A percentile compares a stretch with the other conserved stretches of the same genome.
These are phyloP conservation scores for Ochlodes sylvanus DNA, from an alignment of 2,888 invertebrate species.

Conservation along the genomic window DNA sequence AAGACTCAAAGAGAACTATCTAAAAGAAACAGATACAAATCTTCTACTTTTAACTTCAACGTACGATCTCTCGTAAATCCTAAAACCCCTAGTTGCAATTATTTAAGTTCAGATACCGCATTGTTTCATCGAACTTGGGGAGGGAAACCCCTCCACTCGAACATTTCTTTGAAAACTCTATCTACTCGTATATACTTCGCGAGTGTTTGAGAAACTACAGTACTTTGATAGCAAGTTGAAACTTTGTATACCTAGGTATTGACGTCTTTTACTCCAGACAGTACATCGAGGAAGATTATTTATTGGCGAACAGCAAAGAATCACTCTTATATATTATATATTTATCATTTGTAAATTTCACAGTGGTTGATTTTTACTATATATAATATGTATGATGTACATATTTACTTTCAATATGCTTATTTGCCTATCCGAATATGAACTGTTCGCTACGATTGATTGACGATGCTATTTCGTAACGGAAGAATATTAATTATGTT, in stretches of 20 bases:
- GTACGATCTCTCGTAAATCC: constrained; percentile 28
- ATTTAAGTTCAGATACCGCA: constrained; percentile 32
- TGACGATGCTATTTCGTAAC: no score
- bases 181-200: constrained; percentile 34
- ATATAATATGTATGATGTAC: no score
- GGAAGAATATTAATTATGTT: no score
- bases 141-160: constrained; percentile 27
- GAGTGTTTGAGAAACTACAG: constrained; percentile 30
- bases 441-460: no score
- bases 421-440: no score
- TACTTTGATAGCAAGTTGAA: constrained; percentile 28
- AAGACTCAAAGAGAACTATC: background rate
- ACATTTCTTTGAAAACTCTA: constrained; percentile 39
- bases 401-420: no score
- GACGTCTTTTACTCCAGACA: constrained; percentile 19
- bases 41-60: constrained; percentile 16
- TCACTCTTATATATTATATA: constrained; percentile 1
- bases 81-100: constrained; percentile 34
- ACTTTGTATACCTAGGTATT: constrained; percentile 19
- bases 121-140: constrained; percentile 37
- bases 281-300: constrained; percentile 23
- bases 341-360: constrained; percentile 21
- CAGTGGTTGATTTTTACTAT: background rate
- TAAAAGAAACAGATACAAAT: constrained; percentile 19
- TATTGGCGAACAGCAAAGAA: constrained; percentile 26